Conservation (phyloP, 35 echinoderm and acorn worm genomes). For the Holothuria glaberrima region DNA sequence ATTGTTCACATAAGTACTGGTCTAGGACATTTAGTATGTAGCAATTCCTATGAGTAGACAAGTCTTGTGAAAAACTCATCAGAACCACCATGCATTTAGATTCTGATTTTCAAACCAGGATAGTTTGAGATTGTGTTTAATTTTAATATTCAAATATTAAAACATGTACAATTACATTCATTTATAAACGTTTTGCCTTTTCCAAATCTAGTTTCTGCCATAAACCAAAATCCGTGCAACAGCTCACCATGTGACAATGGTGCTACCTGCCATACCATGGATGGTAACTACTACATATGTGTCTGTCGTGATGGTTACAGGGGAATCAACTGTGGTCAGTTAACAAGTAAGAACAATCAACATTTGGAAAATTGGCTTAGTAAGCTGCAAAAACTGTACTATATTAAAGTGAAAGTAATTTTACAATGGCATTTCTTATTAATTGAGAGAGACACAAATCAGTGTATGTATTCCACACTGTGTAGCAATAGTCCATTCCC, state of each 20-base stretch:
- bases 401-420: not conserved
- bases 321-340: conserved; percentile 73
- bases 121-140: no score
- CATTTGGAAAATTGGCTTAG: not conserved
- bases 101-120: no score
- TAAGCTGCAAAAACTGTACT: not conserved
- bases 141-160: not conserved
- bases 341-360: not conserved
- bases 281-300: conserved; percentile 81
- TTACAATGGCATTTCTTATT: no score
- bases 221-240: conserved; percentile 82
- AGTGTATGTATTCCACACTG: no score
- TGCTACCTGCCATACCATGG: conserved; percentile 74
- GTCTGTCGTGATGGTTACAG: conserved; percentile 70
- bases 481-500: no score
- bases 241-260: conserved; percentile 89
- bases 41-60: no score
- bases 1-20: no score
- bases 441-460: no score
- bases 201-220: not conserved
- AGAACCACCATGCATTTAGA: no score
- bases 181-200: not conserved
- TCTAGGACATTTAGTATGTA: no score
- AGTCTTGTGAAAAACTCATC: no score
- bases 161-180: not conserved